Evolutionary conservation across 2,797 vertebrate genomes (phyloP), one percentile per base, ranked within the genome.

Genomic region (Leptatherina wallacei): DNA sequence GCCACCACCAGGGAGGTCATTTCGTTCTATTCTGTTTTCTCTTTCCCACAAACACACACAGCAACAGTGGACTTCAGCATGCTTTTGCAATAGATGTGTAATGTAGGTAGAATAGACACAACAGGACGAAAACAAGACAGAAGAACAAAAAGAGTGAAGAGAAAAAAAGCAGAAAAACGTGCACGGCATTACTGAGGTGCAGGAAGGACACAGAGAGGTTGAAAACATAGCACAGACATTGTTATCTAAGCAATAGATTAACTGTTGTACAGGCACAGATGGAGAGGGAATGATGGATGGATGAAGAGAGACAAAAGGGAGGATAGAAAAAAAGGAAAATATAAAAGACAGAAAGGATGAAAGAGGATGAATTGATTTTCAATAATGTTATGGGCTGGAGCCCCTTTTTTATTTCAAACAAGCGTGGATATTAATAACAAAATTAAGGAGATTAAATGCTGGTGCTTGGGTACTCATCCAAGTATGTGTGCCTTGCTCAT

Each of bases 171-270:
- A 33, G 49, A 52, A 22, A 71, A 3, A 3, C 3, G 38, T 16
- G 20, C 24, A 61, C 20, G n/a, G 29, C 22, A 32, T 40, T 4
- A 35, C 6, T 42, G 16, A 8, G 16, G 55, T 52, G 52, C 40
- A 49, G 29, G 38, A 33, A 36, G n/a, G 11, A 6, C 70, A 67
- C 9, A 54, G 49, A 79, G 60, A 78, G 77, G 75, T 61, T 70
- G 70, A 65, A 38, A 74, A 59, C 60, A 69, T 64, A 69, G 51
- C 51, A 40, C 47, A 44, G 66, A 65, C 29, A 36, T 6, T 64
- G 73, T 67, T 82, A 84, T 82, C 52, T 90, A 80, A 72, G 65
- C 63, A 77, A 13, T 24, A 63, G 62, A 87, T 78, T 82, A 86
- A 86, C 85, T 84, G 73, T 71, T 71, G 49, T 68, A 75, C 78